Evolutionary conservation across 2,888 invertebrate genomes (phyloP).

Genomic region (Parnassius apollo): DNA sequence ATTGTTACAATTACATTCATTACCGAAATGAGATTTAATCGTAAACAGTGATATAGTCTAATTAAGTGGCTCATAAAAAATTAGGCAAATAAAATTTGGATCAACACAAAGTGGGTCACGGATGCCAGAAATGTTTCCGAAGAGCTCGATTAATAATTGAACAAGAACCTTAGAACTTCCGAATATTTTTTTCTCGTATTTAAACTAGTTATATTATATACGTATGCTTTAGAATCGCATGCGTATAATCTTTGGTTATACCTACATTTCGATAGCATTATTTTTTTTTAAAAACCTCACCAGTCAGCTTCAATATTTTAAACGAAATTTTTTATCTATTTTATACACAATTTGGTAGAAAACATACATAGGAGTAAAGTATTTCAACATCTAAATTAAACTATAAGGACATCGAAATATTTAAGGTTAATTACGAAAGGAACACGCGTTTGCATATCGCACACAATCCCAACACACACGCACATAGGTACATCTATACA

Average conservation of each 20-base stretch:
- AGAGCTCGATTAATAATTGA: slow-evolving; percentile 2
- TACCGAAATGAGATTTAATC: slow-evolving; percentile 28
- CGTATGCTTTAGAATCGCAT: no score
- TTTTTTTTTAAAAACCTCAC: no score
- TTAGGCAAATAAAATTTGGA: slow-evolving; percentile 26
- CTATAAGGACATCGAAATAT: background rate
- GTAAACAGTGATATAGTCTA: slow-evolving; percentile 24
- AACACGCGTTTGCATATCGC: background rate
- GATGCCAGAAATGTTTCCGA: slow-evolving; percentile 7
- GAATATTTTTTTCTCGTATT: no score
- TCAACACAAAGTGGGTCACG: slow-evolving; percentile 23
- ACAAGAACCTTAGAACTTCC: background rate
- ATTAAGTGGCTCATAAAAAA: slow-evolving; percentile 27
- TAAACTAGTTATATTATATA: no score
- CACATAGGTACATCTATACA: background rate
- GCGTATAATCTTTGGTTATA: no score
- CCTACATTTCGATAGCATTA: no score
- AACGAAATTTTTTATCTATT: background rate
- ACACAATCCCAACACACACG: background rate
- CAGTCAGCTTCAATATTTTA: no score
- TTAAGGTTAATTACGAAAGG: background rate
- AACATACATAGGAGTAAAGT: slow-evolving; percentile 1
- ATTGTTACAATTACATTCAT: slow-evolving; percentile 16
- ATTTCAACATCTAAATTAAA: background rate
- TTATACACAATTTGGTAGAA: background rate